These are phyloP conservation scores for Stegophylla sp. DNA, from an alignment of 2,888 invertebrate species.

Conservation along the genomic window DNA sequence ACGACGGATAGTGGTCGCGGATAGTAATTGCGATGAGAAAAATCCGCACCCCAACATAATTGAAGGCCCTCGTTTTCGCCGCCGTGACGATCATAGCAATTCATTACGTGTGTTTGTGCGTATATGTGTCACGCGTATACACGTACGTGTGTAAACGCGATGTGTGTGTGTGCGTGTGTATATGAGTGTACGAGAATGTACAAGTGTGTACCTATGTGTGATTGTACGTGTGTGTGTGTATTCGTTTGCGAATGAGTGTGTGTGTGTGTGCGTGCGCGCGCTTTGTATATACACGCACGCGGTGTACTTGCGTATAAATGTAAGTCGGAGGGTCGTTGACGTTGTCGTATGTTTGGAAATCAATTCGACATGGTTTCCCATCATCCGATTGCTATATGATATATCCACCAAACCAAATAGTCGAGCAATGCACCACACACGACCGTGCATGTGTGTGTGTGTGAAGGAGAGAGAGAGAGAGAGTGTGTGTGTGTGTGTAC, in stretches of 20 bases:
- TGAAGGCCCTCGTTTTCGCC: slow-evolving; percentile 42
- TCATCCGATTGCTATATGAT: neutral
- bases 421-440: neutral
- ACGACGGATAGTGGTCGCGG: neutral
- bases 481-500: neutral
- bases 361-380: slow-evolving; percentile 40
- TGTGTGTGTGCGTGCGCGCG: neutral
- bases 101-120: slow-evolving; percentile 7
- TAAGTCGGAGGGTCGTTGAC: slow-evolving; percentile 13
- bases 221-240: neutral
- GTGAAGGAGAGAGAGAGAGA: too few species aligned
- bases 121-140: neutral
- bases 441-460: neutral
- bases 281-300: neutral
- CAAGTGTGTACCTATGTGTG: neutral
- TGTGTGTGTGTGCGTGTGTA: neutral
- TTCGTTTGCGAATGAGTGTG: too few species aligned
- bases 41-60: slow-evolving; percentile 45
- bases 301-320: neutral
- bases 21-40: slow-evolving; percentile 43
- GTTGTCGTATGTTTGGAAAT: slow-evolving; percentile 38
- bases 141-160: too few species aligned
- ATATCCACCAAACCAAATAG: slow-evolving; percentile 3
- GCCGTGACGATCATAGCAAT: slow-evolving; percentile 36
- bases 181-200: neutral